Conservation (phyloP, 92 coral and sea anemone genomes). For the Meandrina meandrites region DNA sequence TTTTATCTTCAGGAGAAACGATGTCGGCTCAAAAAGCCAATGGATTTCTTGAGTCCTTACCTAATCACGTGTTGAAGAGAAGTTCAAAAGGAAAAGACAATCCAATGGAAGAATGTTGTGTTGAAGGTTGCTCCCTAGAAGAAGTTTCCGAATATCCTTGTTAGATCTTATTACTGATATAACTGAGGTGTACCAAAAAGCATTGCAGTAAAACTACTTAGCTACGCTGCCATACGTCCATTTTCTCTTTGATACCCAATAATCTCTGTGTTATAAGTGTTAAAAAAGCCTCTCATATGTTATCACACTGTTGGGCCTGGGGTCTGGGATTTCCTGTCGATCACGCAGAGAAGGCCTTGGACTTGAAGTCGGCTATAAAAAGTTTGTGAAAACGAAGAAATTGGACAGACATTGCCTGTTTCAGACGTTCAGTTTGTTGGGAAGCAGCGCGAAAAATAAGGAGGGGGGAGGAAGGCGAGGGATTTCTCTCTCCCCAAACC, state of each 20-base stretch:
- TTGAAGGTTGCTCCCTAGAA: constrained; percentile 46
- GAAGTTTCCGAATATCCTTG: constrained; percentile 62
- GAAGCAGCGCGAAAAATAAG: no score
- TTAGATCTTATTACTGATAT: neutral
- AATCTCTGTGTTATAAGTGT: no score
- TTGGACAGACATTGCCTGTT: no score
- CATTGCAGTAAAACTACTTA: constrained; percentile 7
- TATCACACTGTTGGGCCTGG: no score
- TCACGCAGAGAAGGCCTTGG: no score
- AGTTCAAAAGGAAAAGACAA: neutral
- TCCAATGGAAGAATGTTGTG: constrained; percentile 63
- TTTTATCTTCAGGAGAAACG: neutral
- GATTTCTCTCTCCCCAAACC: no score
- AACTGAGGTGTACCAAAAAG: neutral
- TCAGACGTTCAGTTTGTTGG: no score
- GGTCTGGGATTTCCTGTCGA: no score
- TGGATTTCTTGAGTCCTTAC: constrained; percentile 13
- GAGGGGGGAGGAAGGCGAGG: no score
- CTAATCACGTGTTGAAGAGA: neutral
- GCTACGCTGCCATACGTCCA: neutral
- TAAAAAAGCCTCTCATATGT: no score
- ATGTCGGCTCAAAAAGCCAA: constrained; percentile 25
- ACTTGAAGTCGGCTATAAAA: no score
- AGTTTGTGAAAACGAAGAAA: no score
- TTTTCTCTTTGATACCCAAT: neutral